Evolutionary conservation across 2,797 vertebrate genomes (phyloP).

Genomic region (Luscinia megarhynchos): DNA sequence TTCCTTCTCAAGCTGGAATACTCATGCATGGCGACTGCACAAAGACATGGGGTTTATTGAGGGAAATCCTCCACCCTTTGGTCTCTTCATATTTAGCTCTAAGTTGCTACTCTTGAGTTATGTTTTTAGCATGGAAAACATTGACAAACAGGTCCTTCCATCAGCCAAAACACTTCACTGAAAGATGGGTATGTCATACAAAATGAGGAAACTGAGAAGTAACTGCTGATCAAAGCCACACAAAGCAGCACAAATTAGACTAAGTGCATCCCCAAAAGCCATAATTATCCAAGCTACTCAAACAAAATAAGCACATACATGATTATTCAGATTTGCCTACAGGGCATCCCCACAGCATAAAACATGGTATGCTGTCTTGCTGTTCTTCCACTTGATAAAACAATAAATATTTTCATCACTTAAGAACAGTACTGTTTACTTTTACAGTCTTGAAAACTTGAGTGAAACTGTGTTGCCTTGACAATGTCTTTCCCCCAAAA

Average conservation of each 20-base stretch:
- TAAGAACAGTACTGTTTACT: not conserved
- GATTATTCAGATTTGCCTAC: conserved; percentile 29
- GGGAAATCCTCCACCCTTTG: not conserved
- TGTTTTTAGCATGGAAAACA: conserved; percentile 8
- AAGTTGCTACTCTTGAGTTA: not conserved
- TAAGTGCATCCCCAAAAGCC: not conserved
- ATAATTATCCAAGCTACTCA: conserved; percentile 3
- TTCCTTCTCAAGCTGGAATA: not conserved
- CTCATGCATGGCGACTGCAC: fast-evolving
- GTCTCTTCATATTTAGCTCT: not conserved
- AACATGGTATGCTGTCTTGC: conserved; percentile 6
- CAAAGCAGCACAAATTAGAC: conserved; percentile 21
- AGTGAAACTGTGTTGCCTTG: not conserved
- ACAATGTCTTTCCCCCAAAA: not conserved
- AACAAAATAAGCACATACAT: conserved; percentile 10
- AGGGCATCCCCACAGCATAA: conserved; percentile 45
- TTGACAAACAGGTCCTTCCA: not conserved
- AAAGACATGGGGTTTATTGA: not conserved
- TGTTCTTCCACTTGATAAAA: conserved; percentile 7
- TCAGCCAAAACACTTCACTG: not conserved
- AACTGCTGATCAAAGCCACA: conserved; percentile 32
- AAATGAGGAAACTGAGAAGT: not conserved
- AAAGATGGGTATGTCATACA: not conserved
- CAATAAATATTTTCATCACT: conserved; percentile 29
- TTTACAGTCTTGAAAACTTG: not conserved